Evolutionary conservation across 1,140 invertebrate genomes (phyloP).

Genomic region (Colletes latitarsis): DNA sequence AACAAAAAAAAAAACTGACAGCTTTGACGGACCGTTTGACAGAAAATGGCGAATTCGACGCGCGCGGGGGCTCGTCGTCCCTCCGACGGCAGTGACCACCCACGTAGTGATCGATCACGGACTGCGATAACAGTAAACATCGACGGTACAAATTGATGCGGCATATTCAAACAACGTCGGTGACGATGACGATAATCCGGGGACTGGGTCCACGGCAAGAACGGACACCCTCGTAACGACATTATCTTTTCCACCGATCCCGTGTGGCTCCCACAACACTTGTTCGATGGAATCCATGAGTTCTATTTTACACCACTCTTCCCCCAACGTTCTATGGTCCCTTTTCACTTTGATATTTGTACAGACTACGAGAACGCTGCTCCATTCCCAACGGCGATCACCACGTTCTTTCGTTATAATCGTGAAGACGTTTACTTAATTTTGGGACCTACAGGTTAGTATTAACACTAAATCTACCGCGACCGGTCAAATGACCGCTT

Average conservation of each 20-base stretch:
- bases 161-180: constrained; percentile 38
- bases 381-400: too few relatives aligned
- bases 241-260: constrained; percentile 35
- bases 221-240: constrained; percentile 18
- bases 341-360: background rate
- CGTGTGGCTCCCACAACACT: background rate
- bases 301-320: background rate
- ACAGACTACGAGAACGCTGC: too few relatives aligned
- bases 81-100: background rate
- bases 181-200: constrained; percentile 16
- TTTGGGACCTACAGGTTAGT: too few relatives aligned
- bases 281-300: background rate
- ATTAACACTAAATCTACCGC: too few relatives aligned
- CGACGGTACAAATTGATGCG: constrained; percentile 36
- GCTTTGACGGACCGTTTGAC: constrained; percentile 42
- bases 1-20: constrained; percentile 20
- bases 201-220: background rate
- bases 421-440: too few relatives aligned
- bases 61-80: background rate
- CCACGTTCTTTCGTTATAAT: constrained; percentile 4
- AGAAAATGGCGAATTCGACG: constrained; percentile 4
- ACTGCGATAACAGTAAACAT: constrained; percentile 49
- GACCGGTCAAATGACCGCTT: too few relatives aligned
- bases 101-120: constrained; percentile 42
- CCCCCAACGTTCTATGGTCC: background rate